These are phyloP conservation scores for Ladona fulva DNA, from an alignment of 1,140 invertebrate species.

Conservation along the genomic window DNA sequence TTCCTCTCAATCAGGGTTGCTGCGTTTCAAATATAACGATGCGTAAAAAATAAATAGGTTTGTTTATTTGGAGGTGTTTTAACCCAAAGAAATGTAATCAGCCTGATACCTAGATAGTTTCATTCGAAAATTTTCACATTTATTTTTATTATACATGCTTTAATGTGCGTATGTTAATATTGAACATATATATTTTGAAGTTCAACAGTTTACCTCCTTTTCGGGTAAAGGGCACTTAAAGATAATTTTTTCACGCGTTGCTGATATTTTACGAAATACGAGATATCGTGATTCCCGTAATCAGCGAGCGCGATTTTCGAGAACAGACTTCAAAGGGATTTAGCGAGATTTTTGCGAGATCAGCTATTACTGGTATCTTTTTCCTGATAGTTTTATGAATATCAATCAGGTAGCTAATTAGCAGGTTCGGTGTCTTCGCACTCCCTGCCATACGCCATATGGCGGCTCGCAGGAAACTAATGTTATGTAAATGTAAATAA, in stretches of 20 bases:
- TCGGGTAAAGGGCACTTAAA: slow-evolving; percentile 32
- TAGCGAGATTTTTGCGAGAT: too few relatives aligned
- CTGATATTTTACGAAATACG: slow-evolving; percentile 36
- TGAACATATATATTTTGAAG: slow-evolving; percentile 35
- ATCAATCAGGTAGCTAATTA: too few relatives aligned
- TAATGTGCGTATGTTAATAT: slow-evolving; percentile 33
- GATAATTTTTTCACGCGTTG: slow-evolving; percentile 35
- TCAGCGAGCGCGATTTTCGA: too few relatives aligned
- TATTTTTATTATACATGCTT: slow-evolving; percentile 38
- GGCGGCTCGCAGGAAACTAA: too few relatives aligned
- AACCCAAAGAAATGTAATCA: slow-evolving; percentile 26
- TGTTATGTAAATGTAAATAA: too few relatives aligned
- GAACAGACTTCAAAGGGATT: too few relatives aligned
- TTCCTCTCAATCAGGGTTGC: slow-evolving; percentile 23
- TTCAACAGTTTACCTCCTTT: slow-evolving; percentile 31
- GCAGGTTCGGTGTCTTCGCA: too few relatives aligned
- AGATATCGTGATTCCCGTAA: too few relatives aligned
- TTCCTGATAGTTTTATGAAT: too few relatives aligned
- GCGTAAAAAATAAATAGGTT: slow-evolving; percentile 23
- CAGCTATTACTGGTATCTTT: too few relatives aligned
- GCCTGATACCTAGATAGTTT: slow-evolving; percentile 30
- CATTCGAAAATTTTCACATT: slow-evolving; percentile 35
- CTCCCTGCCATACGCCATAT: too few relatives aligned
- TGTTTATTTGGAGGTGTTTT: slow-evolving; percentile 26
- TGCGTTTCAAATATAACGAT: slow-evolving; percentile 22